Evolutionary conservation across 1,140 invertebrate species (phyloP), one percentile per base, ranked within the genome.

Genomic region (Aphelinus atriplicis): DNA sequence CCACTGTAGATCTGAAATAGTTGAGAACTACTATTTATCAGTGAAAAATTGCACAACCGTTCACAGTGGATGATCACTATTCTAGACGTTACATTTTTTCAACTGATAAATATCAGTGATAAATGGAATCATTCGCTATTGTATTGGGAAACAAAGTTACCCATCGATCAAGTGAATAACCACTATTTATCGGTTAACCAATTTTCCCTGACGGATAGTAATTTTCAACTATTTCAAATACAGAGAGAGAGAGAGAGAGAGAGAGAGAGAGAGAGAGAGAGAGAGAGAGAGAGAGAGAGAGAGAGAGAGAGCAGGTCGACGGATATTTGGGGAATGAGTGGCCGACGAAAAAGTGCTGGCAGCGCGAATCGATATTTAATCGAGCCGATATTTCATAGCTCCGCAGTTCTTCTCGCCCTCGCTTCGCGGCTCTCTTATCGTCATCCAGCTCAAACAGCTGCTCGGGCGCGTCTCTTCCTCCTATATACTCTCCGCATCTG

Each of bases 311-410:
- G 26, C 26, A 26, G 26, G 26, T 60, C 58, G 68, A 48, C 42
- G 55, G 4, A 26, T 2, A 2, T n/a, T 9, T n/a, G 9, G 42
- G 50, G 48, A 73, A 66, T 47, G 10, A 48, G 57, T 48, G 43
- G 55, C 45, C 42, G 48, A 55, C 71, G 62, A 75, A 77, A 80
- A 78, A 77, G 73, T 58, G 51, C 46, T 67, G 58, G 9, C 3
- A 47, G 65, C 9, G 43, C 5, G 9, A 68, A 74, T 74, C 72
- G 65, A 74, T 67, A 72, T 68, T 74, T 79, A 75, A 80, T 77
- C 71, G 70, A 80, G 75, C 70, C 74, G 72, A 74, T 80, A 76
- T 77, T 79, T 71, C 73, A 73, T 75, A 53, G 51, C 9, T 0
- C 51, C 9, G 51, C 51, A 53, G 4, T 53, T 53, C 75, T 55